Base-by-base conservation (phyloP, 2,888 invertebrate species). In the Drosophila sordidapex region DNA sequence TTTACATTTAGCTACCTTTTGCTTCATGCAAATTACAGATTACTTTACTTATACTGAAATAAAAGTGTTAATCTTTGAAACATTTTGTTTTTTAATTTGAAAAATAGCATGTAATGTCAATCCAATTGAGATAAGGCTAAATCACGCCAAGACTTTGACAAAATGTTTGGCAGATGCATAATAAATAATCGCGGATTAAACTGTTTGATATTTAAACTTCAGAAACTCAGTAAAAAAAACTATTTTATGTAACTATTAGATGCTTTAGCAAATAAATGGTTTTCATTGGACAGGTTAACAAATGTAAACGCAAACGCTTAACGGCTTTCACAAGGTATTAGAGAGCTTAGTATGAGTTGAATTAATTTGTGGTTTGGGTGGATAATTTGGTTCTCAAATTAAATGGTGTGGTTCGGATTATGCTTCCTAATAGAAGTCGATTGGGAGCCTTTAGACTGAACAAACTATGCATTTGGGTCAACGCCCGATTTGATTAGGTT, bases 401-500 rank as follows among this genome's bases (percentile, higher is more conserved):
- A 62, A 74, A 77, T 70, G 38, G 67, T 62, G 43, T 46, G 80
- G 25, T 54, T 25, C 4, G 56, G 31, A 31, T 53, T 49, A 49
- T 60, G 60, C 43, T 49, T 29, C 35, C 46, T 67, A 63, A 72
- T 33, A 21, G 40, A 13, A 43, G 60, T 48, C 59, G 48, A 53
- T 36, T 65, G 66, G 61, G 49, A 56, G 60, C 58, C 27, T 25
- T 56, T 58, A 51, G 38, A 15, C 48, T 57, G 33, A 29, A 40
- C 18, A 13, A 60, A 59, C 38, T 51, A 33, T 27, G 54, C 54
- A 31, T 43, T 48, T 43, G 63, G 81, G 79, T 82, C 81, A 82
- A 79, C 62, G 83, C 33, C 69, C 81, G 65, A 36, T 70, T 80
- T 70, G 70, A 66, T 74, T 70, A 65, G 49, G 57, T 63, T 66